Evolutionary conservation across 2,888 invertebrate species (phyloP), one percentile per base, ranked within the genome.

Genomic region (Iselma pallidipennis): DNA sequence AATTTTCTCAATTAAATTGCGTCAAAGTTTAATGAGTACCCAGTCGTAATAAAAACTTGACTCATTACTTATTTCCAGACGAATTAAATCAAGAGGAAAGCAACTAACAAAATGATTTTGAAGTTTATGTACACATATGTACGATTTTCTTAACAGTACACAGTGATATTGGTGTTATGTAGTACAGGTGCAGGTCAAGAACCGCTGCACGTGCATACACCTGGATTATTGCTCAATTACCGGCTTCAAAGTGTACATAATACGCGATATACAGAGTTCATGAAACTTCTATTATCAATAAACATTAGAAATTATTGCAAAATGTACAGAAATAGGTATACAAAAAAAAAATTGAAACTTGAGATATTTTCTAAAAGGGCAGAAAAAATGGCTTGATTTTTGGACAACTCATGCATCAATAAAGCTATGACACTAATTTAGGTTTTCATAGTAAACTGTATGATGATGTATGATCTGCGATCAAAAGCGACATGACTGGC

Each of bases 171-270:
- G 16, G 14, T 37, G 37, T 37, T 37, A 7, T 16, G 1, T n/a
- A 61, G 55, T 62, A 59, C 63, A 59, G 70, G 70, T 73, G 70
- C 67, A 70, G 73, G 73, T 73, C 73, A 73, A 71, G 66, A 73
- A 70, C 73, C 72, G 61, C 70, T 73, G 71, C 74, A 75, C 74
- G 74, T 74, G 76, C 74, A 74, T 62, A 62, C 70, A 74, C 72
- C 72, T 72, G 72, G 73, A 68, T 73, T 74, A 72, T 72, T 73
- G 67, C 73, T 74, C 73, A 73, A 75, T 74, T 73, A 74, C 71
- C 52, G 63, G 68, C 64, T 62, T 59, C 61, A 49, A 37, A 37
- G 37, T 37, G 16, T 37, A 16, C 37, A 37, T 37, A 37, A 37
- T 37, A 37, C 9, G 16, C 37, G 37, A 37, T 16, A 16, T n/a